Conservation (phyloP, 2,888 invertebrate species). For the Lasioglossum vierecki region DNA sequence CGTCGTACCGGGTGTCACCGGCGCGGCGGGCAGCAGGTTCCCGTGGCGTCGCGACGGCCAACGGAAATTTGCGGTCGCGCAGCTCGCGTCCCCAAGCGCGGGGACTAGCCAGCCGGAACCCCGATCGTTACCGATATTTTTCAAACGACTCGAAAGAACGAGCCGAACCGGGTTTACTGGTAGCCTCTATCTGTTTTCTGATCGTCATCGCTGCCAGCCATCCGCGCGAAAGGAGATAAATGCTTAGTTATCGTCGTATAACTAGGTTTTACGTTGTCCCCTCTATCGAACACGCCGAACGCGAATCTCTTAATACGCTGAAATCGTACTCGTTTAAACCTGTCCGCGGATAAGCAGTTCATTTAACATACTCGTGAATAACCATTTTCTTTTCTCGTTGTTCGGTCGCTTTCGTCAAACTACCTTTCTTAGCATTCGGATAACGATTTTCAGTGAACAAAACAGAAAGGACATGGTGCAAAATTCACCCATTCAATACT, state of each 20-base stretch:
- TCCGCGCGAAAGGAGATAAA: background rate
- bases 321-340: background rate
- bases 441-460: background rate
- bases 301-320: background rate
- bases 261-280: background rate
- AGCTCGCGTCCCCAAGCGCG: background rate
- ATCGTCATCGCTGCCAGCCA: background rate
- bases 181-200: background rate
- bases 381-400: background rate
- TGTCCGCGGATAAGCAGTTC: background rate
- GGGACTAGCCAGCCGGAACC: background rate
- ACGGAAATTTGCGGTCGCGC: conserved; percentile 30
- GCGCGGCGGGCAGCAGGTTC: background rate
- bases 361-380: background rate
- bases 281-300: background rate
- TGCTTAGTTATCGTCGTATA: background rate
- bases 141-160: conserved; percentile 9
- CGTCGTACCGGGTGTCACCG: background rate
- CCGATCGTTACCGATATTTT: conserved; percentile 25
- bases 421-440: background rate
- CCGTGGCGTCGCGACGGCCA: conserved; percentile 12
- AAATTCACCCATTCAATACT: no score
- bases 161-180: conserved; percentile 4
- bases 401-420: background rate
- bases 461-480: background rate